phyloP scores from a whole-genome alignment of 2,888 invertebrate genomes.

The Trichopria drosophilae region DNA sequence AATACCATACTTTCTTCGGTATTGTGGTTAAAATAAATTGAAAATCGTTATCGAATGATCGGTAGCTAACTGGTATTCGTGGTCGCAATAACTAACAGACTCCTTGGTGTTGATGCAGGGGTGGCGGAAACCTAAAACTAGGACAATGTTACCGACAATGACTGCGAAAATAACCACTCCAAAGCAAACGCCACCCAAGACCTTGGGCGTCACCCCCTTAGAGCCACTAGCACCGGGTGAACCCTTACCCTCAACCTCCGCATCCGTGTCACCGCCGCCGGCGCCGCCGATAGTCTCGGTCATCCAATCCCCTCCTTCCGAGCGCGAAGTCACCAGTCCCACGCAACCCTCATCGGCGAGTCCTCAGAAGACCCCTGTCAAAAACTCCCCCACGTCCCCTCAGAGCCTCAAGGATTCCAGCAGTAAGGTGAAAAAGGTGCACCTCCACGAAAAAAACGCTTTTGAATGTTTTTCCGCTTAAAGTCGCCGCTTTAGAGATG shows the following conservation, averaged over 20 bases:
- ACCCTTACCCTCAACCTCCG: slow-evolving; percentile 51
- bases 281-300: slow-evolving; percentile 51
- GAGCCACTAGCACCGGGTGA: slow-evolving; percentile 52
- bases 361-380: slow-evolving; percentile 56
- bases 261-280: slow-evolving; percentile 48
- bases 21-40: no score
- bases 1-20: no score
- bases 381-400: slow-evolving; percentile 57
- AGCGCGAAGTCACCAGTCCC: slow-evolving; percentile 50
- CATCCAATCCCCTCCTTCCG: slow-evolving; percentile 49
- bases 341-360: slow-evolving; percentile 50
- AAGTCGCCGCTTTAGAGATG: no score
- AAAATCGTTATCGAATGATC: no score
- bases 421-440: slow-evolving; percentile 59
- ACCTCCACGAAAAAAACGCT: no score
- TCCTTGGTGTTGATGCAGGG: no score
- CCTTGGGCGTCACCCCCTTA: slow-evolving; percentile 54
- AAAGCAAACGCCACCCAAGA: slow-evolving; percentile 61
- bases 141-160: slow-evolving; percentile 72
- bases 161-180: slow-evolving; percentile 61
- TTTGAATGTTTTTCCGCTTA: no score
- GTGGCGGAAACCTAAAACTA: slow-evolving; percentile 78
- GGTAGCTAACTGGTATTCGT: no score
- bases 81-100: no score
- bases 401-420: slow-evolving; percentile 58